Evolutionary conservation across 2,113 vertebrate species (phyloP).

Genomic region (Semnornis frantzii): DNA sequence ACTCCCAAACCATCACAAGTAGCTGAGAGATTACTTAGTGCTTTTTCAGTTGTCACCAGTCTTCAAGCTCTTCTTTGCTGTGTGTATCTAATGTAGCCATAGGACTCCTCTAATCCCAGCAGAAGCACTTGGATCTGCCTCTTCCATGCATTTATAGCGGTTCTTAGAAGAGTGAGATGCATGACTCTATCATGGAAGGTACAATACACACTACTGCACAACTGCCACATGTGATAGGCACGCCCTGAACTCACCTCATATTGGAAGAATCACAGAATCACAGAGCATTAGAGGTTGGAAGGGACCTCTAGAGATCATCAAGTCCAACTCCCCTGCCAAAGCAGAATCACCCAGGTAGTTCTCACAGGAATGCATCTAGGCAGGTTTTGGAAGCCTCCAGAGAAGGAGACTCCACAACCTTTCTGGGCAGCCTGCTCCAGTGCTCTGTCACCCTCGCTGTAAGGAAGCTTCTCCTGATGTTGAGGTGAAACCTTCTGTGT

Average conservation of each 20-base stretch:
- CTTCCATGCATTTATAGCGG: neutral
- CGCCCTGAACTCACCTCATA: neutral
- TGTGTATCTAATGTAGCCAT: neutral
- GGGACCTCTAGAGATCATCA: no score
- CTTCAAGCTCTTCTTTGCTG: neutral
- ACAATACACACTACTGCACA: neutral
- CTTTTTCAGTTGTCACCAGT: neutral
- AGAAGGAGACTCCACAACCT: no score
- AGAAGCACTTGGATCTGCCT: neutral
- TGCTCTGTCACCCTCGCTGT: no score
- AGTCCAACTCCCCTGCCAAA: no score
- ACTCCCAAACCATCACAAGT: no score
- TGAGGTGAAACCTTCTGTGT: no score
- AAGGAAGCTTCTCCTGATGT: no score
- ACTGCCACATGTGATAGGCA: neutral
- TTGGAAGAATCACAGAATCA: neutral
- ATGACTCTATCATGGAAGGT: neutral
- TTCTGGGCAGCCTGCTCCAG: no score
- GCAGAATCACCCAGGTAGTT: no score
- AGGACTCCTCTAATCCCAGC: neutral
- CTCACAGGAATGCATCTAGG: no score
- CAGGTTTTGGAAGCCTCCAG: no score
- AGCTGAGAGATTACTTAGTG: neutral
- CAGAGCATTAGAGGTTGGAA: no score
- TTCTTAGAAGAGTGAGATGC: neutral